Evolutionary conservation across 1,140 invertebrate genomes (phyloP).

Genomic region (Solenopsis invicta): DNA sequence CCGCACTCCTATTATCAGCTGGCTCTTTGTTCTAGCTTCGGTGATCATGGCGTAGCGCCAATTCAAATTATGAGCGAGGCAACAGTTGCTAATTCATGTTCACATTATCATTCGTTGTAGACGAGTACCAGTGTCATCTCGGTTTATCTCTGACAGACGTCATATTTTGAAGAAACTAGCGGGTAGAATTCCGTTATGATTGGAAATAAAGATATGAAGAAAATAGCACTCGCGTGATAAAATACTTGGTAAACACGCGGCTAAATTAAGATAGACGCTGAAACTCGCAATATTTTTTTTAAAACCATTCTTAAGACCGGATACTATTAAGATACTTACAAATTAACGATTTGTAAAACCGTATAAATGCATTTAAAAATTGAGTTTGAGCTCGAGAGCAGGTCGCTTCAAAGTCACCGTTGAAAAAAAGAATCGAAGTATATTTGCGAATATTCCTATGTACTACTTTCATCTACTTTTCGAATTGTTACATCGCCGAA

Average conservation of each 20-base stretch:
- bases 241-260: not conserved
- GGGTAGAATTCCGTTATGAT: not conserved
- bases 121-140: not conserved
- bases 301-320: not conserved
- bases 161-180: constrained; percentile 14
- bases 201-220: constrained; percentile 14
- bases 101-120: constrained; percentile 11
- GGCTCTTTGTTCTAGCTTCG: constrained; percentile 76
- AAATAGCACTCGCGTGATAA: not conserved
- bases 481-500: not conserved
- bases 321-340: constrained; percentile 1
- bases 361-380: not conserved
- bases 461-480: not conserved
- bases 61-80: constrained; percentile 54
- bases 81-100: constrained; percentile 23
- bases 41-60: constrained; percentile 79
- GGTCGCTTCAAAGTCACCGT: not conserved
- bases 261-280: not conserved
- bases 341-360: not conserved
- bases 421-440: not conserved
- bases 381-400: not conserved
- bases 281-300: constrained; percentile 13
- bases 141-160: constrained; percentile 17
- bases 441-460: not conserved
- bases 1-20: constrained; percentile 64